Evolutionary conservation across 2,797 vertebrate species (phyloP).

Genomic region (Melopsittacus undulatus): DNA sequence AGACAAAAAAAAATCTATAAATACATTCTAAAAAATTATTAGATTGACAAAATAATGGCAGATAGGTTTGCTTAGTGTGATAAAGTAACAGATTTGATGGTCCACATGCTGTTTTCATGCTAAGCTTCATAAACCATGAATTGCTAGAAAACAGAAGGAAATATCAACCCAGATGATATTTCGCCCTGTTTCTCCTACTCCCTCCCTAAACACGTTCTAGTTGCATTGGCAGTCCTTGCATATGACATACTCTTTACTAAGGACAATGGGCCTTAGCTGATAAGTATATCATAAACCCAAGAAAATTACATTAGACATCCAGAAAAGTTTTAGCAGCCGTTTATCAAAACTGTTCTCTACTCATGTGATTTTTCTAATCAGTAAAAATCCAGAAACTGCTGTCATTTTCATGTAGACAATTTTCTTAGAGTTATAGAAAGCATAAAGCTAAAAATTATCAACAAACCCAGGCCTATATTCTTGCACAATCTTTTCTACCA

Average conservation of each 20-base stretch:
- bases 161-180: not conserved
- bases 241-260: not conserved
- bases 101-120: not conserved
- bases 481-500: not conserved
- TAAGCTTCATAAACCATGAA: not conserved
- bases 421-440: not conserved
- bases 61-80: not conserved
- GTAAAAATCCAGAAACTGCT: not conserved
- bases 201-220: not conserved
- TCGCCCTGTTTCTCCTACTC: not conserved
- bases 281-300: not conserved
- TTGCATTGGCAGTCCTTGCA: not conserved
- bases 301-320: not conserved
- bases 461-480: not conserved
- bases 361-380: not conserved
- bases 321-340: not conserved
- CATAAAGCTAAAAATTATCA: not conserved
- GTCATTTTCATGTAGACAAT: not conserved
- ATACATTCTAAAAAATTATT: not conserved
- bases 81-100: not conserved
- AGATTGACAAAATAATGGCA: not conserved
- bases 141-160: not conserved
- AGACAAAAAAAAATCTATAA: not conserved
- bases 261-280: not conserved
- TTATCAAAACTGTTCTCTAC: not conserved